Evolutionary conservation across 2,888 invertebrate genomes (phyloP).

Genomic region (Pharmacophagus antenor): DNA sequence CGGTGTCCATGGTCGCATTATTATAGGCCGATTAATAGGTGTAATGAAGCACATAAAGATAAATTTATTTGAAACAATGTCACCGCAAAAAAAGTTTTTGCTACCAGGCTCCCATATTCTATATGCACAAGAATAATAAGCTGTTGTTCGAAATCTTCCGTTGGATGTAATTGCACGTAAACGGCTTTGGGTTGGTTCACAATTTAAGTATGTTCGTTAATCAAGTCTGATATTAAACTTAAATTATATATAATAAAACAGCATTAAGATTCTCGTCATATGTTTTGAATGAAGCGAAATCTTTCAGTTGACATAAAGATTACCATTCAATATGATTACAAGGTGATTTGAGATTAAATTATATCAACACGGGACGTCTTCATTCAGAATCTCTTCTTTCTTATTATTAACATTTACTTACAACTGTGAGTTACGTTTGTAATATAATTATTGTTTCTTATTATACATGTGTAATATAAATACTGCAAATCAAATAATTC

Average conservation of each 20-base stretch:
- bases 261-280: no score
- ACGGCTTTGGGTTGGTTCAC: not conserved
- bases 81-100: not conserved
- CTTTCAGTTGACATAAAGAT: not conserved
- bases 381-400: not conserved
- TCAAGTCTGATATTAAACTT: not conserved
- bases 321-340: not conserved
- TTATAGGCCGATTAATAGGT: constrained; percentile 34
- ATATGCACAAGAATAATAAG: not conserved
- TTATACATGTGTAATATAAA: not conserved
- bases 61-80: not conserved
- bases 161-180: constrained; percentile 11
- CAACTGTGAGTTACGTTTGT: not conserved
- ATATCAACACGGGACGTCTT: not conserved
- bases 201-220: not conserved
- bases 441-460: not conserved
- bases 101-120: not conserved
- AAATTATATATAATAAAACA: not conserved
- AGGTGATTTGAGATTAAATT: not conserved
- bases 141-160: constrained; percentile 7
- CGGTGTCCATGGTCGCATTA: constrained; percentile 30
- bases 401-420: not conserved
- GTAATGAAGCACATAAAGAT: not conserved
- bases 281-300: not conserved
- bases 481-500: not conserved